Conservation (phyloP, 2,797 vertebrate genomes). For the Micrastur ruficollis region DNA sequence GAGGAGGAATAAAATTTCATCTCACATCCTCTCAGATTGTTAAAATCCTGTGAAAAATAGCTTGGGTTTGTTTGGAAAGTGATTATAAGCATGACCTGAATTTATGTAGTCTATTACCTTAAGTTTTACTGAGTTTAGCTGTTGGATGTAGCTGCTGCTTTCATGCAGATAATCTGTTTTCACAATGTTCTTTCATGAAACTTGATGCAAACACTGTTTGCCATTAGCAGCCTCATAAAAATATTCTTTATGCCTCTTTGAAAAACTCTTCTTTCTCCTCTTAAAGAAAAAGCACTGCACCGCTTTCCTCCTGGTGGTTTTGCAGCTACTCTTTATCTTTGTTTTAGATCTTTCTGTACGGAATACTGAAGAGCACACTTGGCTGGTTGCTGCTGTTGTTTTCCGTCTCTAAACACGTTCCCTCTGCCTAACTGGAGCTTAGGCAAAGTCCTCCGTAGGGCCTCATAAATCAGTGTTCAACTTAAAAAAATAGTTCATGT, state of each 20-base stretch:
- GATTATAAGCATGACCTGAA: neutral
- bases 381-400: neutral
- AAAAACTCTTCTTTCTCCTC: neutral
- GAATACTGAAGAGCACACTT: neutral
- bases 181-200: neutral
- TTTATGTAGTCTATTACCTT: neutral
- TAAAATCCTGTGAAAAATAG: neutral
- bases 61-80: neutral
- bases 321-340: neutral
- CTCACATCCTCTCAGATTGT: neutral
- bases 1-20: neutral
- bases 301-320: neutral
- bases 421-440: neutral
- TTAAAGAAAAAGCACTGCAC: neutral
- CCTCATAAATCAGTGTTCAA: neutral
- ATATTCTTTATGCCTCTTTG: neutral
- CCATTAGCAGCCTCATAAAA: neutral
- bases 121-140: neutral
- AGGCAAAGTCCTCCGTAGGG: neutral
- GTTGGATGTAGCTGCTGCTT: neutral
- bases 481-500: neutral
- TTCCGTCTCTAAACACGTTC: neutral
- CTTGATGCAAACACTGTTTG: neutral
- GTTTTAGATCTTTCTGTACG: neutral
- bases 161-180: neutral